Evolutionary conservation across 2,888 invertebrate species (phyloP), one percentile per base, ranked within the genome.

Genomic region (Noctuana brunneofusca): DNA sequence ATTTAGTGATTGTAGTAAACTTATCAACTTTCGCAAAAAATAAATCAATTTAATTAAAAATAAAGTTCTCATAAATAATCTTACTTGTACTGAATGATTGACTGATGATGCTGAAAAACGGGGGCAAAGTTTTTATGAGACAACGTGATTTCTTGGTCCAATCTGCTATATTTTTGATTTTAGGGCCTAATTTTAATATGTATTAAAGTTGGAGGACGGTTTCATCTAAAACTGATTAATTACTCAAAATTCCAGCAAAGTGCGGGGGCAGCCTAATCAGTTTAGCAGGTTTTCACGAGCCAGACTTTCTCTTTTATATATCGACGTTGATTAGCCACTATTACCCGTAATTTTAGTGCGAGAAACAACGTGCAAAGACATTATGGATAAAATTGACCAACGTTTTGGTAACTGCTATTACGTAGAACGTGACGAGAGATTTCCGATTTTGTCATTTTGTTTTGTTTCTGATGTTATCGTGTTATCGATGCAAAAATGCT

Each of bases 331-430:
- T 70, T 74, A 78, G 69, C 71, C 65, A 64, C 68, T 68, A 75
- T 77, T 79, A 76, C 66, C 70, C 70, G 52, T 68, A 69, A 73
- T 74, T 75, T 67, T 9, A 8, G 12, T 18, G 12, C 6, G 66
- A 63, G 63, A 64, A 66, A 70, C 65, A 46, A 69, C 22, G 60
- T 64, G 63, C 67, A 70, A 71, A 69, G 69, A 65, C 66, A 66
- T 72, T 76, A 74, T 74, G 64, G 70, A 60, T 69, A 55, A 64
- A 64, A 62, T 65, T 58, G 30, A 12, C 18, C 54, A 66, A 57
- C 48, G 46, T 62, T 54, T 60, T 48, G 32, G 20, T 30, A 58
- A 59, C 38, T 24, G 22, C 46, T 50, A 49, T 52, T 53, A 59
- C 46, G 49, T 53, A 43, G 57, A 62, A 65, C 66, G 67, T 67